Evolutionary conservation across 2,888 invertebrate genomes (phyloP), one percentile per base, ranked within the genome.

Genomic region (Folsomia manolachei): DNA sequence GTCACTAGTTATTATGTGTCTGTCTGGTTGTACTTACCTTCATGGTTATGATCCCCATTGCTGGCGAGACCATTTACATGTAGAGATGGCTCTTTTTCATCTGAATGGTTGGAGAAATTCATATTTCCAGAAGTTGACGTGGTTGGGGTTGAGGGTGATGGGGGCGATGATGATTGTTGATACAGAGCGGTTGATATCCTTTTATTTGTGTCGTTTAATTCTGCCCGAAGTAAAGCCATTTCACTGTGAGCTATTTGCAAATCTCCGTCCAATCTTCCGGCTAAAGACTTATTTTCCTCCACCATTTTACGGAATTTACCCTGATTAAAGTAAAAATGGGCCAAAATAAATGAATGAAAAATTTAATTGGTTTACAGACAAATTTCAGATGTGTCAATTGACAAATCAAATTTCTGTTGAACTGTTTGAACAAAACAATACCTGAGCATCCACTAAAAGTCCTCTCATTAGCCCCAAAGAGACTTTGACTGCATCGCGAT

Each of bases 271-370:
- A 88, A 86, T 81, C 87, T 85, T 51, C 84, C 82, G 23, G 85
- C 86, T 71, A 86, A 81, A 75, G 85, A 84, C 80, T 84, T 83
- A 87, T 93, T 92, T 87, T 93, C 93, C 86, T 93, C 93, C 83
- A 93, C 92, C 93, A 93, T 93, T 86, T 91, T 92, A 86, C 91
- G 89, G 84, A 91, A 90, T 88, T 91, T 91, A 86, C 88, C 88
- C 89, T 91, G 86, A 11, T 18, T 11, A 11, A 51, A 51, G 18
- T 11, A 11, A 51, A 51, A 9, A 51, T 9, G 51, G 51, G 18
- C 51, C 9, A 51, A 18, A 11, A 11, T 9, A 18, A 18, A 51
- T 51, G 9, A 11, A 51, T 51, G 51, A n/a, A n/a, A n/a, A n/a
- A 14, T 39, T 39, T 39, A 4, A 39, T n/a, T 39, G 39, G 39